Conservation (phyloP, 2,797 vertebrate species). For the Myripristis murdjan region DNA sequence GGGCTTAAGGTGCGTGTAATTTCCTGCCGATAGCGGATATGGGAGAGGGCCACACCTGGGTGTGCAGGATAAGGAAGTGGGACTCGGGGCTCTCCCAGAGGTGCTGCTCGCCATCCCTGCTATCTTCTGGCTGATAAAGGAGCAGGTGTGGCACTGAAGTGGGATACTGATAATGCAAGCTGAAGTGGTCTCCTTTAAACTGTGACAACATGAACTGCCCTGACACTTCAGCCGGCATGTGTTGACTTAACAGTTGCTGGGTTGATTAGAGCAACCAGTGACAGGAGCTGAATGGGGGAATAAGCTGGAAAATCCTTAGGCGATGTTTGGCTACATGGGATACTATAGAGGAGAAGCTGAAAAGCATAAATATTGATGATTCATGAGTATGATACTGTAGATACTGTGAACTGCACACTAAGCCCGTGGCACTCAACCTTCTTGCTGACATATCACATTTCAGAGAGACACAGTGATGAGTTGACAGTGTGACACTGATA, state of each 20-base stretch:
- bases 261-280: conserved; percentile 60
- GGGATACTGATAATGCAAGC: conserved; percentile 71
- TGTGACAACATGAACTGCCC: conserved; percentile 64
- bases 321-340: conserved; percentile 18
- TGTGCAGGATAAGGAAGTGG: conserved; percentile 75
- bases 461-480: conserved; percentile 6
- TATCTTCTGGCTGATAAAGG: conserved; percentile 76
- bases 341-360: conserved; percentile 13
- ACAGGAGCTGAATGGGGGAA: conserved; percentile 40
- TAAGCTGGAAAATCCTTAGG: conserved; percentile 29
- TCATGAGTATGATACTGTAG: conserved; percentile 34
- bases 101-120: conserved; percentile 48
- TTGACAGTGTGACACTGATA: conserved; percentile 20
- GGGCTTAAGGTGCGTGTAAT: conserved; percentile 82
- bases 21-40: conserved; percentile 77
- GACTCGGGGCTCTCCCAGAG: conserved; percentile 60
- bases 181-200: conserved; percentile 62
- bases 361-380: conserved; percentile 21
- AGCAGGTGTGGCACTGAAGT: conserved; percentile 70
- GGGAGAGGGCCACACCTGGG: conserved; percentile 76
- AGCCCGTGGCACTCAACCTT: conserved; percentile 23
- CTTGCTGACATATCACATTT: conserved; percentile 18
- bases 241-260: conserved; percentile 58
- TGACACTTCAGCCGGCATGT: conserved; percentile 48
- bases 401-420: conserved; percentile 10